Conservation (phyloP, 2,888 invertebrate genomes). For the Zygothrica quintamaculata region DNA sequence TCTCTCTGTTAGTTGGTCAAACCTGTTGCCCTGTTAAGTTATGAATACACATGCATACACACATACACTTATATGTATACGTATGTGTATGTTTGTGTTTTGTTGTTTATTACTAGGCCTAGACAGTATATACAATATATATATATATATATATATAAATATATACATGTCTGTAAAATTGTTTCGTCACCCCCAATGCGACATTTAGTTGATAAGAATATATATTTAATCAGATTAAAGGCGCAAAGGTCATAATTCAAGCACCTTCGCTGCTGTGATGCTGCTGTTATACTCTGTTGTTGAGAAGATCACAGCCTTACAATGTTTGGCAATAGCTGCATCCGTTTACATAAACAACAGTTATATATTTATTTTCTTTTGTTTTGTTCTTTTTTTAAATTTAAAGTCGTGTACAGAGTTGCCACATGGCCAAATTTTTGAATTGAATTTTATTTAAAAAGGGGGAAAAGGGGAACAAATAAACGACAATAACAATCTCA, state of each 20-base stretch:
- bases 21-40: slow-evolving; percentile 49
- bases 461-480: no score
- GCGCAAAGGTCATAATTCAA: slow-evolving; percentile 41
- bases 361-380: slow-evolving; percentile 3
- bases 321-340: slow-evolving; percentile 14
- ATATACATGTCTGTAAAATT: not conserved
- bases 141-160: no score
- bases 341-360: slow-evolving; percentile 15
- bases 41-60: no score
- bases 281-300: no score
- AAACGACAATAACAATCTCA: not conserved
- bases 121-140: slow-evolving; percentile 4
- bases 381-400: no score
- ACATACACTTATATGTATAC: no score
- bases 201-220: slow-evolving; percentile 40
- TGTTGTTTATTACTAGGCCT: slow-evolving; percentile 26
- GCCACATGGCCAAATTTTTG: slow-evolving; percentile 30
- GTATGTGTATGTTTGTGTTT: slow-evolving; percentile 6
- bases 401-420: slow-evolving; percentile 4
- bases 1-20: slow-evolving; percentile 29
- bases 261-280: slow-evolving; percentile 10
- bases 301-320: not conserved
- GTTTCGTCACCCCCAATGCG: slow-evolving; percentile 46
- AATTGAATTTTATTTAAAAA: no score
- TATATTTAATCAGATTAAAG: slow-evolving; percentile 32